These are phyloP conservation scores for Schizopygopsis pylzovi DNA, from an alignment of 2,797 vertebrate species.

Conservation along the genomic window DNA sequence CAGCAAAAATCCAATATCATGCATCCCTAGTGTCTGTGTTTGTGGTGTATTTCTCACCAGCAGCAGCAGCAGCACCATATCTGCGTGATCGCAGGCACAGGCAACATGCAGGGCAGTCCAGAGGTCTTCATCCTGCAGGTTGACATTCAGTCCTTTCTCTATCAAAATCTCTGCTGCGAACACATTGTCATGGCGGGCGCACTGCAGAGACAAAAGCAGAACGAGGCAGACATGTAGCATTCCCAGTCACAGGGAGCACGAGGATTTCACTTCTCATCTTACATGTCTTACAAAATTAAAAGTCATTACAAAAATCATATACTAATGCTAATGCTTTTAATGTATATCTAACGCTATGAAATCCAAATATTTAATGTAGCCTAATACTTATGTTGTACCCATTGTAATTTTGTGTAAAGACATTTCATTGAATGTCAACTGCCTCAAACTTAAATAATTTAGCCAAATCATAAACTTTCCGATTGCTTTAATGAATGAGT, in stretches of 20 bases:
- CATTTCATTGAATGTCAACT: background rate
- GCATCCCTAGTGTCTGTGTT: background rate
- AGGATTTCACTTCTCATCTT: background rate
- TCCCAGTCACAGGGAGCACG: background rate
- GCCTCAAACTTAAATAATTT: background rate
- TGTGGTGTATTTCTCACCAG: constrained; percentile 79
- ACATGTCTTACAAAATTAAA: background rate
- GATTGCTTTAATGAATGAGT: background rate
- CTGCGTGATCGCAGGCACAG: constrained; percentile 90
- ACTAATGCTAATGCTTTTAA: background rate
- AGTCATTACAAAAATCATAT: background rate
- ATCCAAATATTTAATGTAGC: background rate
- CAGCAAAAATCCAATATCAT: no score
- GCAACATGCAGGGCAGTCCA: constrained; percentile 95
- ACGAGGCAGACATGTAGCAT: background rate
- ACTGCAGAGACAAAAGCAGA: constrained; percentile 74
- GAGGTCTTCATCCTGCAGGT: constrained; percentile 93
- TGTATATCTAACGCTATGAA: background rate
- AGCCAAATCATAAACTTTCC: background rate
- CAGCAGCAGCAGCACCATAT: constrained; percentile 87
- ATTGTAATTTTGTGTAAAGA: background rate
- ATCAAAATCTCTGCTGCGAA: constrained; percentile 92
- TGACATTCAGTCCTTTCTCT: constrained; percentile 89
- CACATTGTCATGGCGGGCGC: constrained; percentile 92
- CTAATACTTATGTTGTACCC: background rate